phyloP scores from a whole-genome alignment of 64 coral and sea anemone genomes.

The Stichodactyla helianthus region DNA sequence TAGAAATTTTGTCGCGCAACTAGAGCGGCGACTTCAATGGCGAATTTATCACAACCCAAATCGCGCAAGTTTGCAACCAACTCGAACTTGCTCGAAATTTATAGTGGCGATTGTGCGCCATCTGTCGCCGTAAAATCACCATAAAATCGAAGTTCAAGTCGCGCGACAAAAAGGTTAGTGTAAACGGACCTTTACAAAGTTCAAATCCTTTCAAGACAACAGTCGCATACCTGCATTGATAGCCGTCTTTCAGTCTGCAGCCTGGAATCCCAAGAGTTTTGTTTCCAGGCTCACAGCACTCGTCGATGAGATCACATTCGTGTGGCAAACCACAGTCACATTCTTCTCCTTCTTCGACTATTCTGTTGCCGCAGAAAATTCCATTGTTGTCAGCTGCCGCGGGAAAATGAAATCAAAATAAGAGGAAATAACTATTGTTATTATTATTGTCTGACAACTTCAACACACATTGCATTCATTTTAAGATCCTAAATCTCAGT shows the following conservation, averaged over 20 bases:
- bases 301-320: slow-evolving; percentile 55
- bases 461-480: not conserved
- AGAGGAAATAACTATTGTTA: not conserved
- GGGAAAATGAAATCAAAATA: not conserved
- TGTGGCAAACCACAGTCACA: slow-evolving; percentile 81
- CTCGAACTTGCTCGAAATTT: too few relatives aligned
- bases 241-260: slow-evolving; percentile 40
- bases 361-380: slow-evolving; percentile 80
- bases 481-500: too few relatives aligned
- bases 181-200: too few relatives aligned
- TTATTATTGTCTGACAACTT: too few relatives aligned
- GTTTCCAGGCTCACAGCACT: slow-evolving; percentile 67
- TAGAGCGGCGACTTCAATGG: too few relatives aligned
- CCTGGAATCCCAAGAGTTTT: slow-evolving; percentile 20
- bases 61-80: too few relatives aligned
- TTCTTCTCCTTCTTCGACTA: slow-evolving; percentile 75
- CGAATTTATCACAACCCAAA: too few relatives aligned
- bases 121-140: too few relatives aligned
- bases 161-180: too few relatives aligned
- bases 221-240: slow-evolving; percentile 77
- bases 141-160: too few relatives aligned
- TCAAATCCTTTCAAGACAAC: not conserved
- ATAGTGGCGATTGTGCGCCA: too few relatives aligned
- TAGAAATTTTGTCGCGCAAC: too few relatives aligned
- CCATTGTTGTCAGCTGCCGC: slow-evolving; percentile 50